Conservation (phyloP, 2,113 vertebrate species). For the Phalacrocorax brasilianus region DNA sequence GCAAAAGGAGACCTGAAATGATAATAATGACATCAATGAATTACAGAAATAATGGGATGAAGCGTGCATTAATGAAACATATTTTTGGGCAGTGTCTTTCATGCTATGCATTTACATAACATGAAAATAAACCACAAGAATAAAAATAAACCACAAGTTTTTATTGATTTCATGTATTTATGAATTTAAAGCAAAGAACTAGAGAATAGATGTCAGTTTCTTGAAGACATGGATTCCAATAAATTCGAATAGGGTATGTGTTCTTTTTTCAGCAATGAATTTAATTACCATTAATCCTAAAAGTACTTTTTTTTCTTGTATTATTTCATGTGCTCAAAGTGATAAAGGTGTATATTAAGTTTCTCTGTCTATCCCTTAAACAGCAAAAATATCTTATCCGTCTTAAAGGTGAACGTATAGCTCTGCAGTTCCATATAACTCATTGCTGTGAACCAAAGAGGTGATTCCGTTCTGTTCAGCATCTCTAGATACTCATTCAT, state of each 20-base stretch:
- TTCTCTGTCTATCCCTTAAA: neutral
- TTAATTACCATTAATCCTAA: neutral
- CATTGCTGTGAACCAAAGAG: neutral
- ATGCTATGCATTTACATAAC: neutral
- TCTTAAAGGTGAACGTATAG: neutral
- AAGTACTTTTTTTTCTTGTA: neutral
- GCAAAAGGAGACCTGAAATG: neutral
- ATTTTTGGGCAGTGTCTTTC: neutral
- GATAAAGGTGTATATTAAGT: neutral
- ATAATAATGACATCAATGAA: neutral
- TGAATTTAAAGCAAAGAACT: neutral
- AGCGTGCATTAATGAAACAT: neutral
- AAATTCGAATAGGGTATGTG: neutral
- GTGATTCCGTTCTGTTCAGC: neutral
- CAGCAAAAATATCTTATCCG: neutral
- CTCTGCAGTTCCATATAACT: neutral
- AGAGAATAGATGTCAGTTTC: neutral
- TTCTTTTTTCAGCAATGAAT: neutral
- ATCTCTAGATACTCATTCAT: neutral
- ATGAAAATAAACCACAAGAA: neutral
- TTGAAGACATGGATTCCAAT: neutral
- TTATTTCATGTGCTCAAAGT: neutral
- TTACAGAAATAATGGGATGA: neutral
- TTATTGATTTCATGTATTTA: neutral
- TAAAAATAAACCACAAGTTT: neutral